phyloP scores from a whole-genome alignment of 2,113 vertebrate genomes.

The Rhabdornis inornatus region DNA sequence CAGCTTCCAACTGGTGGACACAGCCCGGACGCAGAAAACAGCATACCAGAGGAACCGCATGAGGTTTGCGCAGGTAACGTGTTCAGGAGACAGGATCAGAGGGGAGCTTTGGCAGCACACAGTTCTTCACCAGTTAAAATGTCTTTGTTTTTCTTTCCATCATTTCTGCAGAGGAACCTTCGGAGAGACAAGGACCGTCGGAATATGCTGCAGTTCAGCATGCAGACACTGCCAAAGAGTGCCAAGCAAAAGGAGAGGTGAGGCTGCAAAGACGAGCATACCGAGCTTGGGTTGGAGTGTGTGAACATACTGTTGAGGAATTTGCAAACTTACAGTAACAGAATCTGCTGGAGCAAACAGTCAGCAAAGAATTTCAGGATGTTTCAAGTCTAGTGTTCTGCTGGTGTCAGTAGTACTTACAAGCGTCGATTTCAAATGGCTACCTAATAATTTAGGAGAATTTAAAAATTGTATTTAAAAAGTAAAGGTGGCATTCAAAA shows the following conservation, averaged over 20 bases:
- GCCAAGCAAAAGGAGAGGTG: constrained; percentile 99
- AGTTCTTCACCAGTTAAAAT: background rate
- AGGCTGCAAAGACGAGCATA: background rate
- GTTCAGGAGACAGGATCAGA: background rate
- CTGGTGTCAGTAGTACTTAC: background rate
- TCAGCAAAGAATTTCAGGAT: background rate
- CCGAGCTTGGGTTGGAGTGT: background rate
- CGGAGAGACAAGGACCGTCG: constrained; percentile 96
- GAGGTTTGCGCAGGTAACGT: constrained; percentile 91
- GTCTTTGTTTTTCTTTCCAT: background rate
- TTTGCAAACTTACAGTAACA: background rate
- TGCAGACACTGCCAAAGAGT: constrained; percentile 96
- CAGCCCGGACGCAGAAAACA: constrained; percentile 93
- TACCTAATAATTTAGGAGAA: background rate
- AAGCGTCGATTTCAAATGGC: background rate
- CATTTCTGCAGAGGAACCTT: constrained; percentile 84
- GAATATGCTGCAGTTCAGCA: constrained; percentile 94
- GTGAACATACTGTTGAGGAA: background rate
- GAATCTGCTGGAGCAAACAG: background rate
- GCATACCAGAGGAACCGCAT: constrained; percentile 98
- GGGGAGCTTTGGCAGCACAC: accelerated
- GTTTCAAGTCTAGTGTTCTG: accelerated
- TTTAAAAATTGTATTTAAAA: background rate
- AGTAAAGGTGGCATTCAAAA: accelerated
- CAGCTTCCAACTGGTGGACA: constrained; percentile 98